Base-by-base conservation (phyloP, 2,797 vertebrate species). In the Sandelia bainsii region DNA sequence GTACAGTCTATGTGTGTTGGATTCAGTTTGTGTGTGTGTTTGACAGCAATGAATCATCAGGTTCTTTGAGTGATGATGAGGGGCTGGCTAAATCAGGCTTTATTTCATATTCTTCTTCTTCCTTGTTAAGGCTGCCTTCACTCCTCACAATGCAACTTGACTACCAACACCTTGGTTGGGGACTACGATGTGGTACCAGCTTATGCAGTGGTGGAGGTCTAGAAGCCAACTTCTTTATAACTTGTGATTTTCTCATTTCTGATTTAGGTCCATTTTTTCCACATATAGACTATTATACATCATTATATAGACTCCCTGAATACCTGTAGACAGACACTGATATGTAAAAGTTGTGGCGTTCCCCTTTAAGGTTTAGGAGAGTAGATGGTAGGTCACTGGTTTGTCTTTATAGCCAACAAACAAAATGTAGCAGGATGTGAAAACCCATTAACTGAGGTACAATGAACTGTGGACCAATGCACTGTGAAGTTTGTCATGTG, bases 1-100 rank as follows among this genome's bases (percentile, higher is more conserved):
- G 29, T 32, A 32, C 29, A 32, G 29, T 64, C 22, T 25, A 50
- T 70, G 65, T 32, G 65, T 19, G 65, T 19, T 51, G 22, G 20
- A 42, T 19, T 66, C 20, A 27, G 42, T 62, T n/a, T 61, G 49
- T 70, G 64, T 60, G 62, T 54, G 34, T 32, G 37, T 52, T 12
- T 2, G 49, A 52, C 67, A 54, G 2, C 40, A n/a, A n/a, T 19
- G 62, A 40, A 57, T 76, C 60, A 67, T 75, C 5, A 57, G 64
- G 0, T 52, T 69, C 53, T 80, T 64, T 63, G 69, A 79, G 48
- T 53, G 61, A 42, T 53, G 63, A 42, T 27, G 68, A 63, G 56
- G 62, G 50, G 29, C 16, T 3, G 59, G 29, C 25, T 19, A 60
- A 49, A 32, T 8, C 1, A 32, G 46, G 58, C 60, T 54, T 8